phyloP scores from a whole-genome alignment of 2,888 invertebrate genomes.

The Toxonevra muliebris region DNA sequence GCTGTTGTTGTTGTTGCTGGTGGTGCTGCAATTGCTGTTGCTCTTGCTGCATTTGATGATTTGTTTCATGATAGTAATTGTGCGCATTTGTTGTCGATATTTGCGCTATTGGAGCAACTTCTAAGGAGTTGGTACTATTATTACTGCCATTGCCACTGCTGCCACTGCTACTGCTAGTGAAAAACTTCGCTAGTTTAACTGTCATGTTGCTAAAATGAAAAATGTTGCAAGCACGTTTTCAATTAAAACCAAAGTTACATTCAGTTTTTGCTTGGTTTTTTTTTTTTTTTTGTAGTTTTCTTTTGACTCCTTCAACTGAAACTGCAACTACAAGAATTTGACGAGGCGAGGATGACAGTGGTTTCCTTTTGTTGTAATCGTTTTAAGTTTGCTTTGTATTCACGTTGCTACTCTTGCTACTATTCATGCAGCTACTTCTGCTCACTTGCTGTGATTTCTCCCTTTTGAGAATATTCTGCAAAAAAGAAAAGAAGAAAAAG shows the following conservation, averaged over 20 bases:
- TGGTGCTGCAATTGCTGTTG: conserved; percentile 34
- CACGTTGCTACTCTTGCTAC: background rate
- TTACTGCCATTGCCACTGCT: conserved; percentile 41
- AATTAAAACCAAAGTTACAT: conserved; percentile 49
- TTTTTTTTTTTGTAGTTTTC: background rate
- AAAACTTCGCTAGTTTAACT: conserved; percentile 52
- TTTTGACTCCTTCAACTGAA: background rate
- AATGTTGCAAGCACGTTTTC: conserved; percentile 46
- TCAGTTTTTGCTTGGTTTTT: background rate
- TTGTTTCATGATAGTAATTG: conserved; percentile 13
- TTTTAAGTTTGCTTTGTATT: too few species aligned
- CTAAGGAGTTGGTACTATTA: conserved; percentile 25
- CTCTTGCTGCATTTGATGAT: conserved; percentile 33
- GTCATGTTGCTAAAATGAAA: conserved; percentile 45
- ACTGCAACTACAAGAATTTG: too few species aligned
- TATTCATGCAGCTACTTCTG: background rate
- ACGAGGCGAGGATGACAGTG: too few species aligned
- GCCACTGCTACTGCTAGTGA: conserved; percentile 35
- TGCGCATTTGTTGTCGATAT: conserved; percentile 22
- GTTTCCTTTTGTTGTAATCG: conserved; percentile 28
- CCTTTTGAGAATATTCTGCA: conserved; percentile 8
- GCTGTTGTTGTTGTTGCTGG: conserved; percentile 30
- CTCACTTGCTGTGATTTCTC: background rate
- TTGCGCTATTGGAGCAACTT: conserved; percentile 26
- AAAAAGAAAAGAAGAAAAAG: conserved; percentile 1